Evolutionary conservation across 2,797 vertebrate genomes (phyloP), one percentile per base, ranked within the genome.

Genomic region (Anisognathus igniventris): DNA sequence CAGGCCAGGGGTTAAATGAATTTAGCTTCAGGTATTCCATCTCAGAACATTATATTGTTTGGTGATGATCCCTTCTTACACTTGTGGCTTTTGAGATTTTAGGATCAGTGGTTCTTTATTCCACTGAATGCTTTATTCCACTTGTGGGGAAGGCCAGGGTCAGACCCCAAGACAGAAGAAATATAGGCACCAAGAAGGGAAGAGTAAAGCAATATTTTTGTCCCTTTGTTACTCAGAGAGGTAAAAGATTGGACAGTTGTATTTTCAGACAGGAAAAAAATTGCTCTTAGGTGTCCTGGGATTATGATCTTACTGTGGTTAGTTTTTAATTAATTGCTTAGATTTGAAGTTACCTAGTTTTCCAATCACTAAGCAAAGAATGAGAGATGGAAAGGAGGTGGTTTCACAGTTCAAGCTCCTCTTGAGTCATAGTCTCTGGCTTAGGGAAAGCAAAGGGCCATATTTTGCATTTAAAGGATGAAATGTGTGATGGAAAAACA

Each of bases 351-450:
- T 35, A 66, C 28, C 18, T 86, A 45, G 31, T 90, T 93, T 95
- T 95, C 78, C 72, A 87, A 60, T 78, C 86, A 80, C 81, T 57
- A 72, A 88, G 37, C 64, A 87, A 92, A 92, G 31, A 86, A 79
- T 66, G 80, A 93, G 87, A 56, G 33, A 25, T 24, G 51, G 62
- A 90, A 77, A 75, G 58, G 61, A 92, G 72, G 31, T 53, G 23
- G 28, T 78, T 95, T 94, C 50, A 58, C 44, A 45, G 57, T 68
- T 90, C 35, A 66, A 44, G 35, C 48, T 86, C 56, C 68, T 74
- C 51, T 76, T 89, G 60, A 95, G 78, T 87, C 83, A 73, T 53
- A 60, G 18, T 39, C 30, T 80, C 57, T 74, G 45, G 21, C 80
- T 73, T 56, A 89, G 70, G 86, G 66, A 77, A 90, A 73, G 50